phyloP scores from a whole-genome alignment of 2,113 vertebrate species.

The Aspidoscelis tigris region DNA sequence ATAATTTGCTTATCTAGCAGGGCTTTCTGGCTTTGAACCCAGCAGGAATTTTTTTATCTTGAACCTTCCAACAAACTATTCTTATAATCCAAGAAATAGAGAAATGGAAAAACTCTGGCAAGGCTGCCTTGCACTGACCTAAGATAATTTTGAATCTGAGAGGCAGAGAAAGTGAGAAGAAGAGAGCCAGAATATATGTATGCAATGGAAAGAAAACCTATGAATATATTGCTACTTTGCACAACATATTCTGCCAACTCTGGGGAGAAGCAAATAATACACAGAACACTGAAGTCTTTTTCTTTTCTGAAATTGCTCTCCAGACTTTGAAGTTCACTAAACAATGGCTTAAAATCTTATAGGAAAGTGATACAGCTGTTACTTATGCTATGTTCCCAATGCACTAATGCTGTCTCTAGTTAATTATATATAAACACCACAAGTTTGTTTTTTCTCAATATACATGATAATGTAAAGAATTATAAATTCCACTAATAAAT shows the following conservation, averaged over 20 bases:
- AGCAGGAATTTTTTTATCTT: background rate
- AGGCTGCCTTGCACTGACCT: background rate
- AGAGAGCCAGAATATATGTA: background rate
- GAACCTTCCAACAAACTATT: background rate
- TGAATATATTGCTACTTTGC: background rate
- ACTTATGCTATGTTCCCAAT: background rate
- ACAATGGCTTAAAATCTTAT: background rate
- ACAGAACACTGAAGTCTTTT: background rate
- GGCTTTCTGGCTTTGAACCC: background rate
- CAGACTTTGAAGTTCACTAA: background rate
- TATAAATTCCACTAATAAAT: background rate
- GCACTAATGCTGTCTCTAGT: background rate
- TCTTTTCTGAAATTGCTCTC: background rate
- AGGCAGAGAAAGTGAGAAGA: no score
- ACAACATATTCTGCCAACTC: slow-evolving; percentile 1
- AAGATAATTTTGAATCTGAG: no score
- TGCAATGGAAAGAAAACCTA: background rate
- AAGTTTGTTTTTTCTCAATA: background rate
- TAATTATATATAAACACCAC: background rate
- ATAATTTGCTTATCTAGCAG: background rate
- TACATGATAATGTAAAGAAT: background rate
- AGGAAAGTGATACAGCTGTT: background rate
- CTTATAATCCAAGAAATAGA: background rate
- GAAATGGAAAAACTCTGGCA: background rate
- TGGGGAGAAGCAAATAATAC: background rate